Base-by-base conservation (phyloP, 2,113 vertebrate species). In the Triplophysa dalaica region DNA sequence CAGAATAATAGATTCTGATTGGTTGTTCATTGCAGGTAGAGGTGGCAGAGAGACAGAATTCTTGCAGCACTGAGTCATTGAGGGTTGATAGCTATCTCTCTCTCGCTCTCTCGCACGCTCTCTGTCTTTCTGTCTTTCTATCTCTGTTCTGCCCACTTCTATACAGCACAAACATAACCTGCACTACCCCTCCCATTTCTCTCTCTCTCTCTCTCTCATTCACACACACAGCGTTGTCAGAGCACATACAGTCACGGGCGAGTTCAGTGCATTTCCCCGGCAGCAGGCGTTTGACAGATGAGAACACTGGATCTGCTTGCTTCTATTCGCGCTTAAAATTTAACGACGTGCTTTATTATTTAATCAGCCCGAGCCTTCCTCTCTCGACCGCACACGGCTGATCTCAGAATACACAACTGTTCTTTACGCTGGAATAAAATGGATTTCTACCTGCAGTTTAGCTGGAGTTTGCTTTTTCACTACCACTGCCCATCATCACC, bases 21-120 rank as follows among this genome's bases (percentile, higher is more conserved):
- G 85, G 85, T 69, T 70, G 69, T 69, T 83, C 61, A 67, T 67
- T 85, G 85, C 91, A 92, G 90, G 91, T 93, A 90, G 86, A 61
- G 16, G 45, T 89, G 88, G 87, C 75, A 38, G 38, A 38, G 19
- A 64, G 85, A 86, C 87, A 66, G 90, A 85, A 92, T 93, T 92
- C 90, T 81, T 90, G 73, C 82, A 87, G 86, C 82, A 86, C 87
- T 92, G 85, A 87, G 88, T 91, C 92, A 93, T 85, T 83, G 85
- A 76, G 88, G 66, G 79, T 83, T 85, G 87, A 90, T 90, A 66
- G 80, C 86, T 89, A 84, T 90, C 88, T 86, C 77, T 75, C 22
- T 16, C 33, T 4, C 22, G 43, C 41, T 33, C 62, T 43, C 82
- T 24, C 60, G 58, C 70, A 13, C 48, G 54, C 58, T 26, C 64